Conservation (phyloP, 2,797 vertebrate species). For the Chaetodon trifasciatus region DNA sequence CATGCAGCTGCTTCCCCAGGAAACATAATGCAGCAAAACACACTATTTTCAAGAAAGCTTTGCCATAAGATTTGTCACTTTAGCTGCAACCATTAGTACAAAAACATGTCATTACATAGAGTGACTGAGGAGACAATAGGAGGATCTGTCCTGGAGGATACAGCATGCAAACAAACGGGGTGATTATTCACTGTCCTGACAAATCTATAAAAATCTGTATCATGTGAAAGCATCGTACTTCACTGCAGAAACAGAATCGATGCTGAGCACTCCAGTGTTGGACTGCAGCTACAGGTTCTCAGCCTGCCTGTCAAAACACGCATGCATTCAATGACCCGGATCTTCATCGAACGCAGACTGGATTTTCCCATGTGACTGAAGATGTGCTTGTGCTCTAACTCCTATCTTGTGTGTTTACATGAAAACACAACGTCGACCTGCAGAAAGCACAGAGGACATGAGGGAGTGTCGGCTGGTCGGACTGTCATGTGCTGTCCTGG, state of each 20-base stretch:
- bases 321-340: constrained; percentile 28
- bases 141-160: constrained; percentile 12
- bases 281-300: constrained; percentile 13
- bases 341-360: constrained; percentile 27
- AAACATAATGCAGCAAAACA: constrained; percentile 35
- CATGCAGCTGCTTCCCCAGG: constrained; percentile 62
- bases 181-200: constrained; percentile 47
- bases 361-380: constrained; percentile 63
- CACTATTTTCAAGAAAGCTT: constrained; percentile 37
- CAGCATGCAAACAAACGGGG: constrained; percentile 13
- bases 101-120: constrained; percentile 4
- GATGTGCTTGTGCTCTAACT: constrained; percentile 47
- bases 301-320: constrained; percentile 25
- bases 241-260: constrained; percentile 38
- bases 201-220: constrained; percentile 49
- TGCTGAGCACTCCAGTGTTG: not conserved
- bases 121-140: constrained; percentile 17
- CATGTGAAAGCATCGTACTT: constrained; percentile 35
- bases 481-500: constrained; percentile 18
- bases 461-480: constrained; percentile 27
- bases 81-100: not conserved
- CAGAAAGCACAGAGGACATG: constrained; percentile 21
- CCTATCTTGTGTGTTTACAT: constrained; percentile 67
- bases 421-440: constrained; percentile 64
- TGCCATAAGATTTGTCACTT: constrained; percentile 19